These are phyloP conservation scores for Chiridota heheva DNA, from an alignment of 35 echinoderm and acorn worm species.

Conservation along the genomic window DNA sequence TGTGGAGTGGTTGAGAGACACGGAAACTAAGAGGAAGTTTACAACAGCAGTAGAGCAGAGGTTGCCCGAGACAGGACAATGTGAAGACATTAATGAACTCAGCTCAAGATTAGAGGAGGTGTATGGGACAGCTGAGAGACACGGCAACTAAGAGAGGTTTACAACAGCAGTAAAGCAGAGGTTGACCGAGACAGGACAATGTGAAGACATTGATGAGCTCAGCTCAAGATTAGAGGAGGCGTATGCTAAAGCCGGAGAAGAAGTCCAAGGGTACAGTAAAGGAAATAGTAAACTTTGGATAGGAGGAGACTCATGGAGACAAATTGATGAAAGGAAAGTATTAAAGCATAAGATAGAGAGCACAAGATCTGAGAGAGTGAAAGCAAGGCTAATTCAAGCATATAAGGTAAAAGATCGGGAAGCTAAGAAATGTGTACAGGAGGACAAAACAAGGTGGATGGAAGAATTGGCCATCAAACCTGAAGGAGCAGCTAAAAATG, in stretches of 20 bases:
- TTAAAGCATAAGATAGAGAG: neutral
- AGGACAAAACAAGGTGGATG: neutral
- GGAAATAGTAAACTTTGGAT: neutral
- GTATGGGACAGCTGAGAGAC: neutral
- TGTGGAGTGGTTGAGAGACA: neutral
- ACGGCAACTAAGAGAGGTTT: neutral
- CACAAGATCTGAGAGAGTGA: neutral
- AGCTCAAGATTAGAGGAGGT: neutral
- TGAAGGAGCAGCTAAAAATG: slow-evolving; percentile 12
- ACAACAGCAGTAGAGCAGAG: neutral
- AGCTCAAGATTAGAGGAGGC: neutral
- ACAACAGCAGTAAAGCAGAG: neutral
- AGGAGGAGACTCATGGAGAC: neutral
- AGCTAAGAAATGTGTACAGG: neutral
- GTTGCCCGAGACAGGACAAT: neutral
- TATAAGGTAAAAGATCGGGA: neutral
- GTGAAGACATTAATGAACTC: neutral
- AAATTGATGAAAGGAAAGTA: neutral
- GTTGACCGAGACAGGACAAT: neutral
- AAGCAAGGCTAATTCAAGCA: neutral
- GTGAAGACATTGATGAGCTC: neutral
- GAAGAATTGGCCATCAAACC: neutral
- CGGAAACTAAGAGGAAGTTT: neutral
- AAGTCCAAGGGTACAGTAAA: neutral
- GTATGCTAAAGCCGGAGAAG: neutral